These are phyloP conservation scores for Heliornis fulica DNA, from an alignment of 2,113 vertebrate species.

Conservation along the genomic window DNA sequence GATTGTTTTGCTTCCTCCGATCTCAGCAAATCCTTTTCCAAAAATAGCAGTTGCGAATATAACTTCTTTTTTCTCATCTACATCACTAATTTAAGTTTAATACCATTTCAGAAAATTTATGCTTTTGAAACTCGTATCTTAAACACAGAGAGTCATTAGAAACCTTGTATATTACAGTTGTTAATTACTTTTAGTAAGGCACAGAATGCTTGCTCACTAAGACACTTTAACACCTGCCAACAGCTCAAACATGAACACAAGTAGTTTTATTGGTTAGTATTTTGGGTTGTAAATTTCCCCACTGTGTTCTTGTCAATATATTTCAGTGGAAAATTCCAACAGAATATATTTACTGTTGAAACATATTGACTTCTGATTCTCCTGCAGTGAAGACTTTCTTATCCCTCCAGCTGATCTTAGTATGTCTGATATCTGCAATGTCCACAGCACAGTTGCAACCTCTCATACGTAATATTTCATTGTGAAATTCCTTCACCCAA, in stretches of 20 bases:
- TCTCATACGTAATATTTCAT: neutral
- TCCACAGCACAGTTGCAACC: neutral
- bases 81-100: neutral
- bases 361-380: neutral
- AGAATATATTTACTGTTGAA: neutral
- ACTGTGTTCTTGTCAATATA: neutral
- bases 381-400: neutral
- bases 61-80: neutral
- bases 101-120: neutral
- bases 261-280: neutral
- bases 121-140: neutral
- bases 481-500: neutral
- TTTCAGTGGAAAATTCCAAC: neutral
- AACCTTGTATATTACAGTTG: neutral
- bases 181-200: neutral
- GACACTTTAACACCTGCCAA: neutral
- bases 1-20: neutral
- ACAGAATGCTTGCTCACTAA: neutral
- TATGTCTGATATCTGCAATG: neutral
- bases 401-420: neutral
- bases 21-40: neutral
- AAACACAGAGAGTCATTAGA: neutral
- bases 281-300: neutral
- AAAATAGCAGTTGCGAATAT: neutral
- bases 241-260: neutral